Evolutionary conservation across 2,113 vertebrate genomes (phyloP), one percentile per base, ranked within the genome.

Genomic region (Taxidea taxus): DNA sequence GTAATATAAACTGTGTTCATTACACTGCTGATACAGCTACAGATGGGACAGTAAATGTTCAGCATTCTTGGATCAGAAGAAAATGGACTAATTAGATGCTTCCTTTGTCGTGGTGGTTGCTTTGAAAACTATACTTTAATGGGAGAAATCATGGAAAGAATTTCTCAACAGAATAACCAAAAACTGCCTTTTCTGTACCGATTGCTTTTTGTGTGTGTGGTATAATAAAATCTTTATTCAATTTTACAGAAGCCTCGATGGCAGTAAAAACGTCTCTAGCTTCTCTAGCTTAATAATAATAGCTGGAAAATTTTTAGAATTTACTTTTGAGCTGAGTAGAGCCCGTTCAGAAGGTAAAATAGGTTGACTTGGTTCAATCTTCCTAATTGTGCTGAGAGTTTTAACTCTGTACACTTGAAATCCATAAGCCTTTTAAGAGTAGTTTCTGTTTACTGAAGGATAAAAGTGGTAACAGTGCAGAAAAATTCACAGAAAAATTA

Each of bases 141-240:
- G 94, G 94, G 88, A 98, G 97, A 98, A 97, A 98, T 98, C 95
- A 82, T 96, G 96, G 97, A 94, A 97, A 90, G 95, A 98, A 98
- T 98, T 97, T 98, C 95, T 85, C 97, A 95, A 12, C 95, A 95
- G 96, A 98, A 97, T 87, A 98, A 95, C 96, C 18, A 31, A 97
- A 98, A 97, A 98, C 56, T 87, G 96, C 95, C 96, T 98, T 95
- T 95, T 98, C 98, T 98, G 97, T 94, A 97, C 98, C 9, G 21
- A 91, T 97, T 92, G 58, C 90, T 97, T 97, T 97, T 49, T 97
- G 51, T 98, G 78, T 98, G 97, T 75, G 97, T 96, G 96, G 98
- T 98, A 97, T 97, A 98, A 99, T 99, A 99, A 99, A 99, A 95
- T 47, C 87, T 97, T 97, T 90, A 98, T 98, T 98, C 82, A 93